Percentiles rank a stretch among this genome's conserved stretches.
Evolutionary conservation across 2,113 vertebrate species (phyloP).

Genomic region (rat (Rattus norvegicus)): DNA sequence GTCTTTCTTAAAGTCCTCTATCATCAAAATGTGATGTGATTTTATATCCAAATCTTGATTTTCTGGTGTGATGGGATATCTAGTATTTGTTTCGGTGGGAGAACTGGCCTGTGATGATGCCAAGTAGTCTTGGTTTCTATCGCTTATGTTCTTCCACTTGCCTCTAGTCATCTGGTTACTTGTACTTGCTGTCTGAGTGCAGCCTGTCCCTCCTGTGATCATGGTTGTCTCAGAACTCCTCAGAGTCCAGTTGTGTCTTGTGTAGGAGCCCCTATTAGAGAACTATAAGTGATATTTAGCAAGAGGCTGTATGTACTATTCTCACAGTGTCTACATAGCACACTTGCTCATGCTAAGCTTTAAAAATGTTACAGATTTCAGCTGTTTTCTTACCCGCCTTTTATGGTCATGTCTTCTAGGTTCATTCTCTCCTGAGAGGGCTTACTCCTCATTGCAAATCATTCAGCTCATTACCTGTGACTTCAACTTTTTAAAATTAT

Average conservation of each 20-base stretch:
- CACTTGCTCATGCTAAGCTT: background rate
- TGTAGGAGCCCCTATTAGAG: background rate
- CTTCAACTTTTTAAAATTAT: background rate
- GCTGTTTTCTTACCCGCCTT: constrained; percentile 11
- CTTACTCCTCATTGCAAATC: constrained; percentile 31
- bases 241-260: background rate
- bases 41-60: too few species aligned
- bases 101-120: too few species aligned
- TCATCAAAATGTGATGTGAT: too few species aligned
- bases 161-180: too few species aligned
- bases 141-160: too few species aligned
- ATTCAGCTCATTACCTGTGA: constrained; percentile 9
- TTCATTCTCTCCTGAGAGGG: background rate
- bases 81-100: too few species aligned
- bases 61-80: too few species aligned
- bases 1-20: too few species aligned
- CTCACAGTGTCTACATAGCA: background rate
- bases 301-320: background rate
- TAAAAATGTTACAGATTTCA: constrained; percentile 26
- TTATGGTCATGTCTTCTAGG: background rate
- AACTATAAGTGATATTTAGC: background rate
- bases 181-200: too few species aligned
- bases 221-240: background rate
- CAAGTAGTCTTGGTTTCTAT: too few species aligned
- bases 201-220: too few species aligned